Evolutionary conservation across 2,113 vertebrate genomes (phyloP), one percentile per base, ranked within the genome.

Genomic region (Pachypanchax playfairii): DNA sequence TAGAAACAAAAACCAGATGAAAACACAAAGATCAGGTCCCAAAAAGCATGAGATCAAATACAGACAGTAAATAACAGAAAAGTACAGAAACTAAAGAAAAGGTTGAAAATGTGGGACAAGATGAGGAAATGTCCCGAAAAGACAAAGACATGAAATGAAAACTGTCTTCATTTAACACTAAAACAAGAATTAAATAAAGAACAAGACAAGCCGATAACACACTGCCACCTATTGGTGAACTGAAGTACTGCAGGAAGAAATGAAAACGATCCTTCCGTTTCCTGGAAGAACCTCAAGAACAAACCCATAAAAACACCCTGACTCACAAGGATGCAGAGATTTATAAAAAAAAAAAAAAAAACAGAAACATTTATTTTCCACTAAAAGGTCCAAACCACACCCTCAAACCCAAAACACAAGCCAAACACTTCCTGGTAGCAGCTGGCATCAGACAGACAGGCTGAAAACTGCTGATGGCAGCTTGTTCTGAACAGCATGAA

Each of bases 401-500:
- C 58, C 69, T 35, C 4, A 36, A 35, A 51, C 2, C 14, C 2
- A 52, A 46, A 71, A 50, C 60, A 47, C 4, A 17, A 46, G 65
- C 79, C 79, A 66, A 51, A 28, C 14, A 18, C 66, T 82, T 82
- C 79, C 71, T 72, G 71, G 71, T 55, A 72, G 75, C 58, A 57
- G 63, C 51, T 70, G 70, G 74, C 67, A 59, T 3, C 52, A 2
- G 26, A 0, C 13, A 0, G 10, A 25, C 20, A 5, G 28, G 28
- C 28, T 35, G 29, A 36, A 61, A 78, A 42, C 21, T 65, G 79
- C 75, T 74, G 79, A 68, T 65, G 53, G 54, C 31, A 6, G 22
- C 18, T 29, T 24, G 44, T 42, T 21, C 25, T 17, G 15, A 64
- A 66, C 48, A 81, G 46, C 75, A 84, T 74, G 82, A 80, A 67